Conservation (phyloP, 2,113 vertebrate species). For the Carassius gibelio region DNA sequence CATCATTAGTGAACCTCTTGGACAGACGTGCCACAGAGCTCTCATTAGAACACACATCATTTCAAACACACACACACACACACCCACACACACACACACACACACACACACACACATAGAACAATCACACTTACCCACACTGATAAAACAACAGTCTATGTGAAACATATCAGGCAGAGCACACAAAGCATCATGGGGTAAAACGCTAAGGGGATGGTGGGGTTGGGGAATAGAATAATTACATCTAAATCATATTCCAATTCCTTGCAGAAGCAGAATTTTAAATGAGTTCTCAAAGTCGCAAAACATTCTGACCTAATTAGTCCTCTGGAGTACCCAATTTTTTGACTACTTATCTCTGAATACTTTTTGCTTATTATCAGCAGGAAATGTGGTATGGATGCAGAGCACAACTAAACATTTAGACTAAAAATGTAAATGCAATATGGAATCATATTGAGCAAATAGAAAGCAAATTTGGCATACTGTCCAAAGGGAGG, state of each 20-base stretch:
- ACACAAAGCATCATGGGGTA: neutral
- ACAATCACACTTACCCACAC: neutral
- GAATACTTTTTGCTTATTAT: slow-evolving; percentile 37
- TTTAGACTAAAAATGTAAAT: too few relatives aligned
- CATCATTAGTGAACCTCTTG: slow-evolving; percentile 20
- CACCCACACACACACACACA: too few relatives aligned
- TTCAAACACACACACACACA: neutral
- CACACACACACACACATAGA: neutral
- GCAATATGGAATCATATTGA: too few relatives aligned
- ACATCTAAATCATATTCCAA: slow-evolving; percentile 50
- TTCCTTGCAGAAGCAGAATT: slow-evolving; percentile 51
- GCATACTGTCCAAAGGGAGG: too few relatives aligned
- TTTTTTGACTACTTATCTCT: slow-evolving; percentile 32
- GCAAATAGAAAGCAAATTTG: too few relatives aligned
- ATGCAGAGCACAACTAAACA: neutral
- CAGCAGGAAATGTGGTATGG: neutral
- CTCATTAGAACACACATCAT: slow-evolving; percentile 34
- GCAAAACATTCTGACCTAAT: slow-evolving; percentile 57
- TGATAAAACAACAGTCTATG: neutral
- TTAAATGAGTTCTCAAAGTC: slow-evolving; percentile 46
- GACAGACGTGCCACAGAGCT: slow-evolving; percentile 11
- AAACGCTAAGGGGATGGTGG: neutral
- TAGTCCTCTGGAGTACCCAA: slow-evolving; percentile 54
- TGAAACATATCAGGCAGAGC: slow-evolving; percentile 20
- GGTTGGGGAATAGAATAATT: slow-evolving; percentile 43